Percentiles rank a stretch among this genome's conserved stretches.
Conservation (phyloP, 2,888 invertebrate genomes). For the Cosmia trapezina region DNA sequence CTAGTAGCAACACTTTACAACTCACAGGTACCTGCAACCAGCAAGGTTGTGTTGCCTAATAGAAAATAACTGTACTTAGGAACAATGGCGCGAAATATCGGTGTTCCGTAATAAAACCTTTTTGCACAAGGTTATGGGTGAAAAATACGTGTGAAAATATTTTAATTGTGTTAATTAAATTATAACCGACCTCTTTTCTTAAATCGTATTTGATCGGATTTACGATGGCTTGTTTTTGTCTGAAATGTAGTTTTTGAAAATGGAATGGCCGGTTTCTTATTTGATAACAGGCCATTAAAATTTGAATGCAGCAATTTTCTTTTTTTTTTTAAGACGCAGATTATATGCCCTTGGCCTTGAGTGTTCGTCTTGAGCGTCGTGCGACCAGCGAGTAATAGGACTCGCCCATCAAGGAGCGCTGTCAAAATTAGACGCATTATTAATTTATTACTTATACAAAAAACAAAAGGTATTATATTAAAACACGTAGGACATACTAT, state of each 20-base stretch:
- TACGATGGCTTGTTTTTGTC: slow-evolving; percentile 10
- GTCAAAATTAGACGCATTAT: no score
- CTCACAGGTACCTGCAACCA: slow-evolving; percentile 1
- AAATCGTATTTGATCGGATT: slow-evolving; percentile 11
- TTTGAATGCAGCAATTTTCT: no score
- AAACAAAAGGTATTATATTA: no score
- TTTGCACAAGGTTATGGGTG: slow-evolving; percentile 59
- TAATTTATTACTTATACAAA: no score
- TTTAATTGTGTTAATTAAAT: slow-evolving; percentile 35
- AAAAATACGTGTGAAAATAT: slow-evolving; percentile 62
- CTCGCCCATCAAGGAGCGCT: no score
- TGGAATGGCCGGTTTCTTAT: neutral
- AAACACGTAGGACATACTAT: no score
- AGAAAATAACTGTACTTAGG: slow-evolving; percentile 58
- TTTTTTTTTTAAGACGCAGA: no score
- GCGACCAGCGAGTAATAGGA: no score
- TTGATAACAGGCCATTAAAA: neutral
- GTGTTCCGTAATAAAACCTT: slow-evolving; percentile 58
- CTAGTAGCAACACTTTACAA: slow-evolving; percentile 10
- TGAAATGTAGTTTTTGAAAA: neutral
- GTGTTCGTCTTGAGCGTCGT: no score
- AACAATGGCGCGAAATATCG: slow-evolving; percentile 60
- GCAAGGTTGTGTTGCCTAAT: slow-evolving; percentile 55
- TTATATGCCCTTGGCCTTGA: no score
- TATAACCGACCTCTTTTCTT: slow-evolving; percentile 36